Evolutionary conservation across 1,140 invertebrate species (phyloP).

Genomic region (Helicoverpa zea): DNA sequence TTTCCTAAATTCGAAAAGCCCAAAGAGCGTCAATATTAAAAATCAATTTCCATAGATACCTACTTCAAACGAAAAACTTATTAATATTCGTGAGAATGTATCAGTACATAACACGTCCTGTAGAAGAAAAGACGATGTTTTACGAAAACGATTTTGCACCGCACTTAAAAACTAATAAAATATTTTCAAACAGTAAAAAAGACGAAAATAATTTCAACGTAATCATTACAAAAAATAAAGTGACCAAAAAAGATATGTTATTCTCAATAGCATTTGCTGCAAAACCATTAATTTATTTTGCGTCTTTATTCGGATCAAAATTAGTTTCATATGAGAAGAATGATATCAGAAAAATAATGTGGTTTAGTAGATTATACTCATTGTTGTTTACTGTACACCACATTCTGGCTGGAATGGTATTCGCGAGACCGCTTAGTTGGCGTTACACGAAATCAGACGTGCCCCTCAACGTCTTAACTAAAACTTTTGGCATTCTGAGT

Average conservation of each 20-base stretch:
- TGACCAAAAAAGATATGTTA: slow-evolving; percentile 41
- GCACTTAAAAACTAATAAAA: not conserved
- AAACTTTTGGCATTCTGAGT: slow-evolving; percentile 60
- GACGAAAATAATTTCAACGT: not conserved
- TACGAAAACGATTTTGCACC: slow-evolving; percentile 30
- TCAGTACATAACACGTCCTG: not conserved
- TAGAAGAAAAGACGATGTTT: slow-evolving; percentile 30
- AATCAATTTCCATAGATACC: no score
- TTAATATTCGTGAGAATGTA: not conserved
- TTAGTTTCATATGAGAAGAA: slow-evolving; percentile 58
- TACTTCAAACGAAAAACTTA: no score
- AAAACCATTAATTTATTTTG: slow-evolving; percentile 67
- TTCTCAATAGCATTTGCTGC: slow-evolving; percentile 60
- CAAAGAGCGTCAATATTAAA: no score
- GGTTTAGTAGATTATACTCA: slow-evolving; percentile 61
- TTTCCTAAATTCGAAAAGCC: no score
- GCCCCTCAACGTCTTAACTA: slow-evolving; percentile 70
- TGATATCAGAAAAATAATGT: slow-evolving; percentile 53
- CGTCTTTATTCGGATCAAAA: slow-evolving; percentile 67
- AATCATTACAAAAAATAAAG: not conserved
- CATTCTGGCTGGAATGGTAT: slow-evolving; percentile 16
- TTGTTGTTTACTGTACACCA: slow-evolving; percentile 55
- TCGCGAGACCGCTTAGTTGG: slow-evolving; percentile 62
- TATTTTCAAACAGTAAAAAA: not conserved
- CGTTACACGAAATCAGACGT: slow-evolving; percentile 60